These are phyloP conservation scores for Lophius piscatorius DNA, from an alignment of 2,113 vertebrate genomes.

Conservation along the genomic window DNA sequence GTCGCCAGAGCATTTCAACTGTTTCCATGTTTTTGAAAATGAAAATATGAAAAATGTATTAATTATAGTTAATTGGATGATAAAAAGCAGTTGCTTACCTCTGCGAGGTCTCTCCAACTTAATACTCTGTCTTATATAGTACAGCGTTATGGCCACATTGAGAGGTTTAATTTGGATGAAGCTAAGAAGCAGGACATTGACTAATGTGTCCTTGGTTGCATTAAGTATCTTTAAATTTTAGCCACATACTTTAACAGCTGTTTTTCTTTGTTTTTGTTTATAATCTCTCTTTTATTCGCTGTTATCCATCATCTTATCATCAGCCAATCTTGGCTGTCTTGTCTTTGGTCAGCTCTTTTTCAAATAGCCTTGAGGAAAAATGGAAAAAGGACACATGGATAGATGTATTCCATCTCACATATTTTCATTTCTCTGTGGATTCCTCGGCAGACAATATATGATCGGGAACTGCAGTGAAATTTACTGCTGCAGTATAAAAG, in stretches of 20 bases:
- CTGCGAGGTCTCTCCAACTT: too few relatives aligned
- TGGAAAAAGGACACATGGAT: conserved; percentile 17
- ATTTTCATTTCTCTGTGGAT: conserved; percentile 38
- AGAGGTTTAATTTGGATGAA: background rate
- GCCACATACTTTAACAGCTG: background rate
- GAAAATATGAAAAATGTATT: too few relatives aligned
- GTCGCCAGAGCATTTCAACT: too few relatives aligned
- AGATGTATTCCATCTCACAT: conserved; percentile 13
- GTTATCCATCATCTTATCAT: background rate
- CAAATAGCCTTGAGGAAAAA: conserved; percentile 28
- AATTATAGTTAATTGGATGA: too few relatives aligned
- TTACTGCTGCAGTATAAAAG: conserved; percentile 55
- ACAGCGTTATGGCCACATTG: conserved; percentile 7
- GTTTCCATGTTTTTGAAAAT: too few relatives aligned
- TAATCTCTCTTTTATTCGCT: too few relatives aligned
- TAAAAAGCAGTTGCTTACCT: too few relatives aligned
- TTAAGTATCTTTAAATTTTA: background rate
- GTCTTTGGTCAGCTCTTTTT: conserved; percentile 1
- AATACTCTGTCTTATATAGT: background rate
- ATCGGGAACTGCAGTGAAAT: conserved; percentile 35
- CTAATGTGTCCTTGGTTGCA: background rate
- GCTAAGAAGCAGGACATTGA: background rate
- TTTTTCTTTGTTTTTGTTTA: background rate
- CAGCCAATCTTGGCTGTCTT: too few relatives aligned
- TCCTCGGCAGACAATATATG: conserved; percentile 28